Conservation (phyloP, 2,113 vertebrate genomes). For the Callithrix jacchus region DNA sequence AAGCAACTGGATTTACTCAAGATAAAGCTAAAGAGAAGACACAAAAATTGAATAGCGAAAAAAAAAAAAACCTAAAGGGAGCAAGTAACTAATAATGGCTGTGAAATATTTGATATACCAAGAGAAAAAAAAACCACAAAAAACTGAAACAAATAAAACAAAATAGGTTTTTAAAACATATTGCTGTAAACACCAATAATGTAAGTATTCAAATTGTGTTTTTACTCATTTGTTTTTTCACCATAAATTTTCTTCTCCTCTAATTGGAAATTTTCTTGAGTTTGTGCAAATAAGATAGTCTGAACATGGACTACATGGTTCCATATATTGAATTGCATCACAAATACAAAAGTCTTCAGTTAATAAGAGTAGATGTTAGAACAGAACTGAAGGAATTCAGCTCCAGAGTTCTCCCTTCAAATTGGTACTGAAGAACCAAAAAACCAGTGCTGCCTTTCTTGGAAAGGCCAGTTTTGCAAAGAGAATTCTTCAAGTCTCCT, state of each 20-base stretch:
- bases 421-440: not conserved
- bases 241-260: not conserved
- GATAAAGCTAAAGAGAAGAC: not conserved
- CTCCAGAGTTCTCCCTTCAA: not conserved
- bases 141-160: no score
- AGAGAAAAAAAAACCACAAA: not conserved
- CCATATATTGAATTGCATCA: not conserved
- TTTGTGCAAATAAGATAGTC: not conserved
- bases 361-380: not conserved
- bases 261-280: not conserved
- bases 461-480: not conserved
- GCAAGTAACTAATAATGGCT: not conserved
- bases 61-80: not conserved
- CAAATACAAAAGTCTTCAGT: not conserved
- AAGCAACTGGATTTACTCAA: not conserved
- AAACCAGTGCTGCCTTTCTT: not conserved
- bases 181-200: not conserved
- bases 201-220: not conserved
- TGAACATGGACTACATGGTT: not conserved
- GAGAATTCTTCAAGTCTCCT: not conserved
- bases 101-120: not conserved
- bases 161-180: not conserved
- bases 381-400: not conserved
- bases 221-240: not conserved
- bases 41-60: not conserved